phyloP scores from a whole-genome alignment of 2,113 vertebrate genomes.

The Clarias macrocephalus region DNA sequence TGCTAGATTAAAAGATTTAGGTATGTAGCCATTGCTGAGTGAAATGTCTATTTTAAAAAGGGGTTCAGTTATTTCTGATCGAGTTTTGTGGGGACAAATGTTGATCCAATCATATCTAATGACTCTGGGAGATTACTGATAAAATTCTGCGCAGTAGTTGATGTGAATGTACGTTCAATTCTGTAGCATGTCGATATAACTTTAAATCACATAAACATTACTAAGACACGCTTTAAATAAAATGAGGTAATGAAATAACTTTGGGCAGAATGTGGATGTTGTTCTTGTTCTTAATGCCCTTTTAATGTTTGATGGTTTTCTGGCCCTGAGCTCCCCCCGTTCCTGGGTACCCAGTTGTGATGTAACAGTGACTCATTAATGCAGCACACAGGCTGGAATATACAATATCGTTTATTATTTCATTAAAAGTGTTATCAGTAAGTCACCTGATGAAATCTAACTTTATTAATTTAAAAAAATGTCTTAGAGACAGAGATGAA shows the following conservation, averaged over 20 bases:
- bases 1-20: too few relatives aligned
- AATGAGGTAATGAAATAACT: too few relatives aligned
- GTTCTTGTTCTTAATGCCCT: background rate
- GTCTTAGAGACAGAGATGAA: background rate
- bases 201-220: too few relatives aligned
- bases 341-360: background rate
- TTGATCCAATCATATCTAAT: too few relatives aligned
- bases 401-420: background rate
- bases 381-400: background rate
- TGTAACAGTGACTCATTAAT: background rate
- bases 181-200: too few relatives aligned
- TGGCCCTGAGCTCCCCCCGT: background rate
- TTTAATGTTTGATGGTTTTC: background rate
- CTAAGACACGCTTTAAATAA: background rate
- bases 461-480: background rate
- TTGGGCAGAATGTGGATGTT: background rate
- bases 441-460: background rate
- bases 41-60: too few relatives aligned
- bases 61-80: too few relatives aligned
- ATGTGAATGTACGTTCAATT: too few relatives aligned
- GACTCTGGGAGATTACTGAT: too few relatives aligned
- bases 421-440: background rate
- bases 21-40: too few relatives aligned
- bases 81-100: too few relatives aligned
- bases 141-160: too few relatives aligned